Evolutionary conservation across 2,113 vertebrate genomes (phyloP), one percentile per base, ranked within the genome.

Genomic region (Mesitornis unicolor): DNA sequence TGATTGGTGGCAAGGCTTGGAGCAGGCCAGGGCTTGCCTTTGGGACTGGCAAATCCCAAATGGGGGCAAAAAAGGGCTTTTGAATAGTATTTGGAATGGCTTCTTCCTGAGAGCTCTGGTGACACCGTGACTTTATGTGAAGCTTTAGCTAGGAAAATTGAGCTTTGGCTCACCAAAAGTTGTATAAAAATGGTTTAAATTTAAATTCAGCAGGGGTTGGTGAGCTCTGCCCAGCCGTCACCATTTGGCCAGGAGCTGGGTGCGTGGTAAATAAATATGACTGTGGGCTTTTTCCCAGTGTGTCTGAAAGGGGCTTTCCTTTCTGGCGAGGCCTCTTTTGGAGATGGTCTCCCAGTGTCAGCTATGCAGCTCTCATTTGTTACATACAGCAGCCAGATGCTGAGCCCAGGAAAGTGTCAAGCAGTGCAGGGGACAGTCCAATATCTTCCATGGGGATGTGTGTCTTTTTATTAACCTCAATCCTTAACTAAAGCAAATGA

Each of bases 51-150:
- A 47, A 51, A 38, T 53, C 43, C 64, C 31, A 45, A 24, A 33
- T 1, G 8, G 24, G 35, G 26, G 21, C 36, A 26, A 15, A 73
- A 69, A 31, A 17, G 0, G 19, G 21, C 36, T 80, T 77, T n/a
- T 5, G 71, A 45, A 5, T 29, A 21, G 17, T 9, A 40, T 11
- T 18, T 6, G 2, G 68, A 35, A 24, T 3, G 26, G 38, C 11
- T 38, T 5, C 25, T 40, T 13, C 3, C 25, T 10, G 35, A 4
- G 40, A 9, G 7, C n/a, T 26, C 36, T 45, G n/a, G 16, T 20
- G 57, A 11, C 22, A 18, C 2, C 0, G 1, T 9, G 67, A 5
- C 17, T 35, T 21, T 4, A 12, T 2, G 11, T 2, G 50, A 18
- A 48, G 45, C 6, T 65, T 56, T n/a, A 31, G 2, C 24, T 1